Evolutionary conservation across 2,797 vertebrate genomes (phyloP), one percentile per base, ranked within the genome.

Genomic region (Moxostoma hubbsi): DNA sequence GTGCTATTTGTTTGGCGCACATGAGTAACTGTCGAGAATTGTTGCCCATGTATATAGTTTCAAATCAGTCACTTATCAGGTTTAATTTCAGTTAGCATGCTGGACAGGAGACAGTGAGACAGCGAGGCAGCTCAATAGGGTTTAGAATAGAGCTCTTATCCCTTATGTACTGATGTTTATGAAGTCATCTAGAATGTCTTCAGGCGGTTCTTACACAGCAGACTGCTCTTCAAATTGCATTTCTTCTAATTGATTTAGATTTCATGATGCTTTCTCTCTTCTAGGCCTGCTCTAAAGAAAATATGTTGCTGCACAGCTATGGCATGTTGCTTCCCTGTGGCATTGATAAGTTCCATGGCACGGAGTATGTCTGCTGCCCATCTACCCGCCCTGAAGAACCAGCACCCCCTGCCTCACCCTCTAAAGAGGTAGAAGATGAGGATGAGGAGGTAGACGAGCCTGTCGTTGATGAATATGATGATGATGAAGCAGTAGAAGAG

Each of bases 251-350:
- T 63, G 58, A 70, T 54, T 66, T 2, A 0, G 45, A 55, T 72
- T 43, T 63, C 50, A n/a, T 80, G 47, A 85, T 43, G 15, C 55
- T 65, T 15, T 65, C 12, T 43, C 87, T 47, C 46, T 65, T 46
- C 3, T 70, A 99, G 98, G 97, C 97, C 18, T 99, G 97, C 57
- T 86, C 93, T 85, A 94, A 95, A 15, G 93, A 93, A 81, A 92
- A 94, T 64, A 96, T 95, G 94, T 90, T 93, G 83, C 92, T 99
- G 71, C 96, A 98, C 89, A 97, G 95, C 89, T 99, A 98, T 0
- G 97, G 97, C 68, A 99, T 99, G 96, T 92, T 99, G 86, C 92
- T 98, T 80, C 98, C 98, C 66, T 99, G 98, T 0, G 97, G 95
- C 12, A 94, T 97, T 0, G 96, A 98, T 90, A 93, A 95, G 91